Percentiles rank a stretch among this genome's conserved stretches.
These are phyloP conservation scores for Prostheceraeus crozeri DNA, from an alignment of 2,888 invertebrate genomes.

Conservation along the genomic window DNA sequence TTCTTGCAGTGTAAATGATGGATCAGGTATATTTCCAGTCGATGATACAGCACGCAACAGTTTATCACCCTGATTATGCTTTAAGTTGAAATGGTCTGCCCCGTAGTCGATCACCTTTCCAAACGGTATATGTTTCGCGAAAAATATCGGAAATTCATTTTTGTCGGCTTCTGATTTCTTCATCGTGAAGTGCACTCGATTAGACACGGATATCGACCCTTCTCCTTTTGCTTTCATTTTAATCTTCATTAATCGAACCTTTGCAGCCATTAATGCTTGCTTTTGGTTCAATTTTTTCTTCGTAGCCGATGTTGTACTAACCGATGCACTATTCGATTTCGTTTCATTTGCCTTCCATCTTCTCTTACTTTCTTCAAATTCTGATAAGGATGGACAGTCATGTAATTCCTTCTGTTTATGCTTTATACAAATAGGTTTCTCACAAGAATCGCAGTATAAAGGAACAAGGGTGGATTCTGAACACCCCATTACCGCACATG, in stretches of 20 bases:
- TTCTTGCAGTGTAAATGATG: no score
- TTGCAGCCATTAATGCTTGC: background rate
- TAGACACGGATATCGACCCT: background rate
- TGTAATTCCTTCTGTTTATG: conserved; percentile 26
- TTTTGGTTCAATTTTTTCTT: background rate
- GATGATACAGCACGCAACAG: no score
- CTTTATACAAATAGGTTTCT: background rate
- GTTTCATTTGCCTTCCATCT: no score
- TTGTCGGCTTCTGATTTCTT: background rate
- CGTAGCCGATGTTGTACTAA: no score
- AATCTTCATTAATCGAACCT: background rate
- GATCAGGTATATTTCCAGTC: no score
- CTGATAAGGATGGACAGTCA: background rate
- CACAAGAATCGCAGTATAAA: conserved; percentile 20
- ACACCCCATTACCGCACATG: background rate
- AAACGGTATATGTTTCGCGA: no score
- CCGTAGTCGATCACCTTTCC: conserved; percentile 7
- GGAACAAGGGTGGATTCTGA: background rate
- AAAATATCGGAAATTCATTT: no score
- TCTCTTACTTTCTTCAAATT: no score
- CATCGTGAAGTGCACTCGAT: background rate
- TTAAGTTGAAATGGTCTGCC: background rate
- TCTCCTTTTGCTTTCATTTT: background rate
- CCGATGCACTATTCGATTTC: no score
- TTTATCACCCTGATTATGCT: no score